Evolutionary conservation across 1,140 invertebrate species (phyloP).

Genomic region (Aphidius ervi): DNA sequence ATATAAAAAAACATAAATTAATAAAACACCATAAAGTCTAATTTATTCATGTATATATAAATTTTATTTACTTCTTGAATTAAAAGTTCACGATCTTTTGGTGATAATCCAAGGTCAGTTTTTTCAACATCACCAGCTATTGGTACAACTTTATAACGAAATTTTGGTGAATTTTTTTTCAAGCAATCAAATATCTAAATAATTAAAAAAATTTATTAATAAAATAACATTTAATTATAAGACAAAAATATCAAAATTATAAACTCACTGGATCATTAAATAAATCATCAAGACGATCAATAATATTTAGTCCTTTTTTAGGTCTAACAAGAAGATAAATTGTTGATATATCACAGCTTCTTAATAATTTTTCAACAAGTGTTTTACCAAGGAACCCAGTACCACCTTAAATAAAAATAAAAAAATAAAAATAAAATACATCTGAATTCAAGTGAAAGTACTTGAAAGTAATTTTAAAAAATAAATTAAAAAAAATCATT

Average conservation of each 20-base stretch:
- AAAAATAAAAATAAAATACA: conserved; percentile 44
- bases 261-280: conserved; percentile 60
- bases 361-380: conserved; percentile 80
- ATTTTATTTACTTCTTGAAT: conserved; percentile 57
- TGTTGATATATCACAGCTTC: conserved; percentile 66
- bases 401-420: conserved; percentile 58
- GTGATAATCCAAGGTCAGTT: conserved; percentile 60
- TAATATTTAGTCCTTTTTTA: conserved; percentile 70
- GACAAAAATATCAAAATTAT: not conserved
- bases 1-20: not conserved
- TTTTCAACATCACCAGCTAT: conserved; percentile 63
- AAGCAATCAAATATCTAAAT: conserved; percentile 57
- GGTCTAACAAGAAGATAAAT: conserved; percentile 78
- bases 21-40: not conserved
- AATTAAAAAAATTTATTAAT: conserved; percentile 1
- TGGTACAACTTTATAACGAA: conserved; percentile 61
- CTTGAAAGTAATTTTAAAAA: not conserved
- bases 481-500: not conserved
- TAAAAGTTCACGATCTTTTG: conserved; percentile 57
- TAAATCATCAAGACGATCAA: conserved; percentile 62
- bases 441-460: not conserved
- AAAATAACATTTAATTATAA: not conserved
- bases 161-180: conserved; percentile 60
- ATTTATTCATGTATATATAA: not conserved
- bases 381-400: conserved; percentile 88